Conservation (phyloP, 2,888 invertebrate species). For the Erebia epiphron region DNA sequence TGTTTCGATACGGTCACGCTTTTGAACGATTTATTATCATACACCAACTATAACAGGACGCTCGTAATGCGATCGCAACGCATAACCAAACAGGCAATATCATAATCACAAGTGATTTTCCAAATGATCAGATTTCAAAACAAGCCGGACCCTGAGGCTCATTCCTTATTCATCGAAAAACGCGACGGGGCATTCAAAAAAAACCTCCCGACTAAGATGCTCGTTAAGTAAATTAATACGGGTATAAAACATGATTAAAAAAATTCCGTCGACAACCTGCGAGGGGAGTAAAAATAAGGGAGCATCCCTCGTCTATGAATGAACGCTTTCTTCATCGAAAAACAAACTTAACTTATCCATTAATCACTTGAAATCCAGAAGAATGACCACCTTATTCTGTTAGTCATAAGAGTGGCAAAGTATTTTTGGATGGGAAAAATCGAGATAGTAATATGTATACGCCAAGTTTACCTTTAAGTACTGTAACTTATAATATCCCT, state of each 20-base stretch:
- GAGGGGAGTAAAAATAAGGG: slow-evolving; percentile 59
- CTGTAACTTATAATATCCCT: slow-evolving; percentile 78
- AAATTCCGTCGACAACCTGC: slow-evolving; percentile 74
- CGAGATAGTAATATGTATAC: slow-evolving; percentile 58
- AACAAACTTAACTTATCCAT: slow-evolving; percentile 43
- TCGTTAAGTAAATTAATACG: slow-evolving; percentile 82
- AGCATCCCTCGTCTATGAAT: slow-evolving; percentile 68
- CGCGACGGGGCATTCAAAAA: slow-evolving; percentile 65
- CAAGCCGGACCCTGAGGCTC: slow-evolving; percentile 53
- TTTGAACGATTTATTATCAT: neutral
- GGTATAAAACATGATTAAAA: slow-evolving; percentile 82
- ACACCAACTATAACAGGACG: neutral
- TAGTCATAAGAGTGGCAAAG: slow-evolving; percentile 29
- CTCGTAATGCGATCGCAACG: neutral
- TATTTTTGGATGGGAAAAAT: slow-evolving; percentile 26
- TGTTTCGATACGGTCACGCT: neutral
- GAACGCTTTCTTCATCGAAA: slow-evolving; percentile 62
- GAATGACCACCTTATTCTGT: slow-evolving; percentile 45
- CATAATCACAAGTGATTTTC: slow-evolving; percentile 53
- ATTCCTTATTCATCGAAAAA: slow-evolving; percentile 80
- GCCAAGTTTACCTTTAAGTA: slow-evolving; percentile 75
- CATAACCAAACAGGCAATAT: slow-evolving; percentile 28
- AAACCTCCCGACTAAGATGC: slow-evolving; percentile 63
- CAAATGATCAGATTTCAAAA: slow-evolving; percentile 54
- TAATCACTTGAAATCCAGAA: slow-evolving; percentile 32